These are phyloP conservation scores for Drosophila flavopinicola DNA, from an alignment of 2,888 invertebrate genomes.

Conservation along the genomic window DNA sequence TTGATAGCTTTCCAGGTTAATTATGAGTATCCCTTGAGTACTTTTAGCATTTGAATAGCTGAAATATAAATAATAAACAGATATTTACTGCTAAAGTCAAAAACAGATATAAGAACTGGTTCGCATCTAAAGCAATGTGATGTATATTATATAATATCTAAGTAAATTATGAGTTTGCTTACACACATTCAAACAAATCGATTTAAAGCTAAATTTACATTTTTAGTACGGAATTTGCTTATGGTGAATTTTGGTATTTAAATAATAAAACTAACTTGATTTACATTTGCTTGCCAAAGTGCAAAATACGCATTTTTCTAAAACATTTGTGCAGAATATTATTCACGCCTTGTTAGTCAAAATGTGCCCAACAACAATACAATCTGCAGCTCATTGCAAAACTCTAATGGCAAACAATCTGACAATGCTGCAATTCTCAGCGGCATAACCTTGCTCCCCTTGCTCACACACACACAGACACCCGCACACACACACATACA, in stretches of 20 bases:
- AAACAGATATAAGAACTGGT: too few species aligned
- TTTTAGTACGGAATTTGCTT: too few species aligned
- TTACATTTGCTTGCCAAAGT: too few species aligned
- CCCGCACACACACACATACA: constrained; percentile 29
- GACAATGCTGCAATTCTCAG: constrained; percentile 55
- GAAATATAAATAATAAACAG: constrained; percentile 25
- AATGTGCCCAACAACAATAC: constrained; percentile 18
- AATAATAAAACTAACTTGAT: too few species aligned
- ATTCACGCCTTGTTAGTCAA: constrained; percentile 9
- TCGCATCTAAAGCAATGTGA: too few species aligned
- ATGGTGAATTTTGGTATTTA: too few species aligned
- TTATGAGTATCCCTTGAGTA: constrained; percentile 16
- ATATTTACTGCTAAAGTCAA: neutral
- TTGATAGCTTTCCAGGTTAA: constrained; percentile 45
- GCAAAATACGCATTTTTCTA: too few species aligned
- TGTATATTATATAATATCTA: too few species aligned
- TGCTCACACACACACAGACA: constrained; percentile 23
- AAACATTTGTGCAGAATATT: neutral
- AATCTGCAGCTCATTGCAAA: constrained; percentile 25
- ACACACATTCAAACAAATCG: too few species aligned
- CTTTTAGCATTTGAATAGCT: constrained; percentile 19
- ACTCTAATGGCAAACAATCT: constrained; percentile 50
- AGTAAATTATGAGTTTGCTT: too few species aligned
- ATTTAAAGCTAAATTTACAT: too few species aligned
- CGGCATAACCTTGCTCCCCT: constrained; percentile 64